Evolutionary conservation across 2,797 vertebrate genomes (phyloP), one percentile per base, ranked within the genome.

Genomic region (Falco columbarius): DNA sequence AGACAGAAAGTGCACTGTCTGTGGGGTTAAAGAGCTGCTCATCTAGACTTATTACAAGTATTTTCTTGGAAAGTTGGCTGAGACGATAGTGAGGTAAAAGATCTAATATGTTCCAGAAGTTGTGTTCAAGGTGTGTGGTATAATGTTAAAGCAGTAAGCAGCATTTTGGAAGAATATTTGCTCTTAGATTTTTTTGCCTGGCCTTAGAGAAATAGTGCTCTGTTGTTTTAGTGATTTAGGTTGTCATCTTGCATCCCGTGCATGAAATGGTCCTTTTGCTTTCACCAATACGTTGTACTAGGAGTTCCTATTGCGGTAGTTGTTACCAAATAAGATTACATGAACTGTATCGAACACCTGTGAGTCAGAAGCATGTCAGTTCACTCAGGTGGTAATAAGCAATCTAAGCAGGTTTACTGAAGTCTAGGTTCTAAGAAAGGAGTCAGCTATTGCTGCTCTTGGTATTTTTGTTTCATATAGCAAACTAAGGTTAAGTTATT

Each of bases 291-390:
- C 34, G 23, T 76, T 87, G 42, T 93, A 15, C 7, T 34, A 14
- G 14, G 68, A 40, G 32, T 81, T 95, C 12, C 21, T 65, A 0
- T 67, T 54, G 71, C 29, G 3, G 3, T 27, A 11, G 10, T 65
- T 85, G 29, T 75, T 86, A 63, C 49, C 61, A 65, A 84, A 13
- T 68, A 63, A 59, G 52, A 81, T 87, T 59, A 59, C 74, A 62
- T 56, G 70, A 82, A 82, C 36, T 65, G 12, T 93, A 86, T 94
- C 26, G 67, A 96, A 90, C 52, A 63, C 38, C 23, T 65, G 40
- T 89, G 95, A 89, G 76, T 97, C 90, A 83, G 75, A 95, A 67
- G 59, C 38, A 4, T 65, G 63, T 74, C 75, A 68, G 59, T 82
- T 95, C 58, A 55, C 38, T 81, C 59, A 38, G 10, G 75, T 79